Base-by-base conservation (phyloP, 2,888 invertebrate species). In the Brassicogethes aeneus region DNA sequence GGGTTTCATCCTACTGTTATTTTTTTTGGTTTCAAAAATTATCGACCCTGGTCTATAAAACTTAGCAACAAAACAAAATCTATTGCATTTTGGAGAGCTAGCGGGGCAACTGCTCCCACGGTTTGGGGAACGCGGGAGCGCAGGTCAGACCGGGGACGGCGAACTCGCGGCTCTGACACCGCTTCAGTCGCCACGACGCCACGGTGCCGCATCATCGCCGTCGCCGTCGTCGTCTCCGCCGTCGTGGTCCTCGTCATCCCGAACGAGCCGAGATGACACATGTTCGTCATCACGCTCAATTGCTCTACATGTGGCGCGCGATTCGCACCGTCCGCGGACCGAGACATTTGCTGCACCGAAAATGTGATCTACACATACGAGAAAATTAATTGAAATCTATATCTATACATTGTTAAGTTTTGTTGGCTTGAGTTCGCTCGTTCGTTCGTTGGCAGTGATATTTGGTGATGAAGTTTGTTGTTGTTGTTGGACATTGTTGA, bases 281-380 rank as follows among this genome's bases (percentile, higher is more conserved):
- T 54, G 58, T 53, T 52, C 50, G n/a, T n/a, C n/a, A 55, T 57
- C 55, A 53, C 54, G 55, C 48, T 45, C 55, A 52, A 54, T 54
- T 55, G 46, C 48, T 45, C 40, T 48, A 48, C 53, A 52, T 52
- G 51, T 52, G 44, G 44, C 44, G 40, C 45, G 16, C 13, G 15
- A 8, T 15, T 12, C 23, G 37, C 40, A 40, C 34, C 30, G 37
- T 38, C 30, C 42, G 29, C 37, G 17, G 42, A 39, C 15, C 3
- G 29, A 15, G 14, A 34, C 37, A 38, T 29, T 23, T 15, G 36
- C 33, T 34, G 23, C 37, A 17, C 34, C 16, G 16, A 15, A 41
- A 16, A 41, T n/a, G n/a, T n/a, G n/a, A n/a, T n/a, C n/a, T n/a
- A n/a, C n/a, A n/a, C n/a, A n/a, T n/a, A n/a, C n/a, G n/a, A n/a